These are phyloP conservation scores for Rhincodon typus DNA, from an alignment of 2,797 vertebrate species.

Conservation along the genomic window DNA sequence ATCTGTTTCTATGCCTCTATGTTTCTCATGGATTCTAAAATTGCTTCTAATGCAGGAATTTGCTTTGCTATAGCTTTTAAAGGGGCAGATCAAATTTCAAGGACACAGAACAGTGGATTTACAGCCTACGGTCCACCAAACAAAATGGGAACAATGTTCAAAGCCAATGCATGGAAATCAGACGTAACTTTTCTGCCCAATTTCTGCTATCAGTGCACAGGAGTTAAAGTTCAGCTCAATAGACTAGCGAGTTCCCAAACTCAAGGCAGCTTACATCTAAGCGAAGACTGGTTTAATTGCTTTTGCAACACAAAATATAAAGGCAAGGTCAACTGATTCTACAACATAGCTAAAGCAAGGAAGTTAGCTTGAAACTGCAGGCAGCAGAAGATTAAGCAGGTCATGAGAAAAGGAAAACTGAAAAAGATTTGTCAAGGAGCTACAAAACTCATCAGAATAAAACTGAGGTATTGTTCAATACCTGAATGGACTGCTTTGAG, in stretches of 20 bases:
- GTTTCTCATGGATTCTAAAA: neutral
- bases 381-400: neutral
- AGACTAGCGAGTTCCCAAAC: neutral
- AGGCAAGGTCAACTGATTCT: neutral
- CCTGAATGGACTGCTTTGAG: neutral
- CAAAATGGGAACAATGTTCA: neutral
- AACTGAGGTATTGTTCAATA: neutral
- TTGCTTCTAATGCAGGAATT: neutral
- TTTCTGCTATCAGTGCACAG: neutral
- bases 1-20: neutral
- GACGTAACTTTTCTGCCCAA: neutral
- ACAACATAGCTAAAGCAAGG: neutral
- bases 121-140: neutral
- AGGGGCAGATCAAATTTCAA: neutral
- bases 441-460: neutral
- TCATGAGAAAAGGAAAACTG: neutral
- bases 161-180: neutral
- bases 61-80: neutral
- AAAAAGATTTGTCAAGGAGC: neutral
- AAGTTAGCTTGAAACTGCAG: neutral
- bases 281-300: neutral
- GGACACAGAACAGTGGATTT: neutral
- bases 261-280: neutral
- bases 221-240: neutral
- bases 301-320: neutral